Base-by-base conservation (phyloP, 1,140 invertebrate species). In the Cyphomyrmex costatus region DNA sequence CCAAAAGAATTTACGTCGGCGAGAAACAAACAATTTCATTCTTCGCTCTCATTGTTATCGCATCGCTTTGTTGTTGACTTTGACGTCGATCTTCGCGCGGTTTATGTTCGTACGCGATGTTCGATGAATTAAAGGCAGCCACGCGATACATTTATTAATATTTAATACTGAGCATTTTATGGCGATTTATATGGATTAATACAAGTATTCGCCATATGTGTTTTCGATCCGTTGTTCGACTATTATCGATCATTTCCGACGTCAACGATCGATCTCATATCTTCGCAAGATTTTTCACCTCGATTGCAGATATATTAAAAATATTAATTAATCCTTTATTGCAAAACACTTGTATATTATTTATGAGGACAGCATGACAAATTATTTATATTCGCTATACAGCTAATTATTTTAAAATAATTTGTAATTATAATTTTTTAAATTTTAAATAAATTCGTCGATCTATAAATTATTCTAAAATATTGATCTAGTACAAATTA, bases 141-240 rank as follows among this genome's bases (percentile, higher is more conserved):
- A 83, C 53, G 68, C 79, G 68, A 83, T 73, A 83, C 68, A 27
- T 61, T 82, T 60, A 83, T 49, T 14, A 27, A n/a, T 83, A 83
- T 83, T 60, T 83, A 80, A 80, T 80, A 83, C 74, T 36, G 79
- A 83, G 68, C 79, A 70, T 73, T 73, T 68, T 83, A 56, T 82
- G 53, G 53, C 68, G 68, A 73, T 73, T 53, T 82, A 82, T 82
- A 82, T 71, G 53, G 30, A 71, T 73, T 21, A 27, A 60, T 82
- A 74, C 56, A 74, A n/a, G 36, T 83, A n/a, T 14, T 83, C 36
- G 36, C 68, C 79, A 60, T 49, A 49, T n/a, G 21, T 71, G 33
- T 83, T 60, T 60, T 82, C 8, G 12, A 58, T 60, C 7, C 53
- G 36, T 36, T 14, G 3, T 74, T 61, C 68, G 53, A 83, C 21